Conservation (phyloP, 2,113 vertebrate genomes). For the Chloropsis hardwickii region DNA sequence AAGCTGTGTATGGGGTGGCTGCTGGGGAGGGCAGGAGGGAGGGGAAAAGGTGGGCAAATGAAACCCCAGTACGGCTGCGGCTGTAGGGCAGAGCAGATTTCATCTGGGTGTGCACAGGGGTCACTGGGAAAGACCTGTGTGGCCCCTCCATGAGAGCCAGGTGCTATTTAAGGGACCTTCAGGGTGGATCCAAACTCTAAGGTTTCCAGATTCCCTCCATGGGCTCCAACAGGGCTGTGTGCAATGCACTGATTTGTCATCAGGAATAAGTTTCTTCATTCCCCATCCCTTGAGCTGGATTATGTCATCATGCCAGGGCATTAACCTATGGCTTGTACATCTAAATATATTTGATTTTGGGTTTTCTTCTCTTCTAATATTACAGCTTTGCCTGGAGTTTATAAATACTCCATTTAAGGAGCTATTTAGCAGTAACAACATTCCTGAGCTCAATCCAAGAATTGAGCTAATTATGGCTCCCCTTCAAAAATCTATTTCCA, state of each 20-base stretch:
- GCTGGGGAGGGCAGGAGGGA: background rate
- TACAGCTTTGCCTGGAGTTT: constrained; percentile 36
- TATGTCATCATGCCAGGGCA: constrained; percentile 26
- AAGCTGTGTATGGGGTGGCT: background rate
- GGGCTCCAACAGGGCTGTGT: background rate
- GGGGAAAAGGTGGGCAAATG: background rate
- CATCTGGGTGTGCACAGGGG: fast-evolving
- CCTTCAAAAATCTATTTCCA: constrained; percentile 50
- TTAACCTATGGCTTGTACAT: constrained; percentile 13
- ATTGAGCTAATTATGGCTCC: constrained; percentile 57
- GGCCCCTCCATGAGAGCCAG: background rate
- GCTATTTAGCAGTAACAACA: constrained; percentile 60
- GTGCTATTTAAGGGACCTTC: background rate
- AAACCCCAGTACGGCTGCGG: background rate
- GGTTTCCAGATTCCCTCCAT: background rate
- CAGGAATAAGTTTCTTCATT: background rate
- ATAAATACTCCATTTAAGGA: constrained; percentile 67
- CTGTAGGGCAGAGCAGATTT: background rate
- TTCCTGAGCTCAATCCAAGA: constrained; percentile 53
- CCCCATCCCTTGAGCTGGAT: background rate
- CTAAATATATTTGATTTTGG: constrained; percentile 17
- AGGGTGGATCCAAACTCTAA: background rate
- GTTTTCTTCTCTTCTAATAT: constrained; percentile 43
- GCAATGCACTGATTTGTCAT: background rate
- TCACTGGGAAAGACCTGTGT: background rate